These are phyloP conservation scores for Rhinopomastus cyanomelas DNA, from an alignment of 2,113 vertebrate species.

Conservation along the genomic window DNA sequence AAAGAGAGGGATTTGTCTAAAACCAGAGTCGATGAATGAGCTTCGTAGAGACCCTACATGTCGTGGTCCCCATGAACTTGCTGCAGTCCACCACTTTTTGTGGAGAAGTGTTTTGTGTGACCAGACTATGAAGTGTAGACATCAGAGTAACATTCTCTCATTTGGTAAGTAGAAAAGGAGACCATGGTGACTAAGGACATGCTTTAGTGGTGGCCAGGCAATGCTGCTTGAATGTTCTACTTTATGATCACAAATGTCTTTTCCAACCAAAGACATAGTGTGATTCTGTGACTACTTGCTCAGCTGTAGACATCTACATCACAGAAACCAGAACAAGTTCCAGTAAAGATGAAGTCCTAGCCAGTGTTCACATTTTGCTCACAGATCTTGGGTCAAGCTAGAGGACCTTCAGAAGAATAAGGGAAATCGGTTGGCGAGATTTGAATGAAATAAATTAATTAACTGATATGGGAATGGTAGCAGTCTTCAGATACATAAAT, in stretches of 20 bases:
- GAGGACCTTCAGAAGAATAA: not conserved
- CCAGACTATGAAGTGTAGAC: not conserved
- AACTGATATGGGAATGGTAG: not conserved
- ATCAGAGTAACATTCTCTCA: not conserved
- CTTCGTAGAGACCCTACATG: not conserved
- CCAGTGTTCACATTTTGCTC: not conserved
- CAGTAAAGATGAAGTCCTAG: not conserved
- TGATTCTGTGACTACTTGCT: not conserved
- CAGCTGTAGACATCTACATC: not conserved
- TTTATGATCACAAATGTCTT: too few species aligned
- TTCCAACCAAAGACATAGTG: too few species aligned
- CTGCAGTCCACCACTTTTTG: not conserved
- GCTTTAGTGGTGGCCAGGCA: too few species aligned
- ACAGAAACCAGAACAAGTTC: not conserved
- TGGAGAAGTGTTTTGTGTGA: not conserved
- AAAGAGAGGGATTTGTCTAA: not conserved
- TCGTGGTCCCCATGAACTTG: not conserved
- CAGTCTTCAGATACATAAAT: not conserved
- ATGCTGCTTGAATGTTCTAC: too few species aligned
- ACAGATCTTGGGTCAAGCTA: rapidly evolving
- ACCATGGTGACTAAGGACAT: not conserved
- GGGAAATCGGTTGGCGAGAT: not conserved
- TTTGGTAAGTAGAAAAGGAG: not conserved
- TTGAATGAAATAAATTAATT: not conserved
- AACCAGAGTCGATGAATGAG: not conserved